Percentiles rank a stretch among this genome's conserved stretches.
phyloP scores from a whole-genome alignment of 2,113 vertebrate species.

The Xenus cinereus region DNA sequence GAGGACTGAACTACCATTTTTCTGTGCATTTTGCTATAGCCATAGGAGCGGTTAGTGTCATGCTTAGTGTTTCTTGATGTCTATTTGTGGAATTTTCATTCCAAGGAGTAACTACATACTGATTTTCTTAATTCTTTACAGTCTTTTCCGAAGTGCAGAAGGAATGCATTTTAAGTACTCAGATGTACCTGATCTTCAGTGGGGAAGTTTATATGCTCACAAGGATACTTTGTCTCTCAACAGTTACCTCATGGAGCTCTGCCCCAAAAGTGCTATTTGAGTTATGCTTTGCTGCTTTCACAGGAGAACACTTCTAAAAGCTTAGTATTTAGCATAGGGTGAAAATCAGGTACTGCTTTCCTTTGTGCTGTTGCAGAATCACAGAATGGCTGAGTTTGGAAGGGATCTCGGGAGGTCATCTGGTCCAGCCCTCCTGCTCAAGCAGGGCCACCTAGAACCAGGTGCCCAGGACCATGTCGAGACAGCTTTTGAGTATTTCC shows the following conservation, averaged over 20 bases:
- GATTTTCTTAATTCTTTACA: not conserved
- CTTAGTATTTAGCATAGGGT: not conserved
- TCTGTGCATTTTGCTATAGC: not conserved
- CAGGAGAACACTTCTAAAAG: not conserved
- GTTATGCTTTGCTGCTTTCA: not conserved
- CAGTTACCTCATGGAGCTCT: not conserved
- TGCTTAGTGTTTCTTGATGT: not conserved
- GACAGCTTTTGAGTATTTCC: not conserved
- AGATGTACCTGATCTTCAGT: not conserved
- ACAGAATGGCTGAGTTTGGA: not conserved
- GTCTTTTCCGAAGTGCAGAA: not conserved
- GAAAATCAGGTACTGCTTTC: not conserved
- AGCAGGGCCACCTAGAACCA: too few species aligned
- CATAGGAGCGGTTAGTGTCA: not conserved
- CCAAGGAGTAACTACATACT: not conserved
- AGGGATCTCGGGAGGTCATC: not conserved
- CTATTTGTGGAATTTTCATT: not conserved
- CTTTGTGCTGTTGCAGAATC: not conserved
- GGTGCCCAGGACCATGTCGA: not conserved
- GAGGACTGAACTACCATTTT: not conserved
- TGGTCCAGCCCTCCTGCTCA: not conserved
- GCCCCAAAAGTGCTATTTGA: not conserved
- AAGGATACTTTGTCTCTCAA: not conserved
- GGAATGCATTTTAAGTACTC: not conserved
- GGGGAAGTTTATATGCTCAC: rapidly evolving